phyloP scores from a whole-genome alignment of 2,113 vertebrate species.

The Stigmatopora argus region DNA sequence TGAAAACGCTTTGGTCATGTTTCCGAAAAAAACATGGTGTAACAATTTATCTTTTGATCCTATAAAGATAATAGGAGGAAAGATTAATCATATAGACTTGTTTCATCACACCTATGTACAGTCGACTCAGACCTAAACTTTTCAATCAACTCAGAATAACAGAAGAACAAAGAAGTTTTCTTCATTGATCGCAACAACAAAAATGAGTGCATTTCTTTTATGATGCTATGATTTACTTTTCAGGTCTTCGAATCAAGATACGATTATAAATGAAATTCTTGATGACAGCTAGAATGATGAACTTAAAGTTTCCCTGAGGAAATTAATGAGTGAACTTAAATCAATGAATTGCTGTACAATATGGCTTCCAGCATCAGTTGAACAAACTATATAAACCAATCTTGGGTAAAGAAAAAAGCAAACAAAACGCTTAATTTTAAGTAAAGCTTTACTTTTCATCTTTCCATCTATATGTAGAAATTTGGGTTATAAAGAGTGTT shows the following conservation, averaged over 20 bases:
- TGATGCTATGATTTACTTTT: background rate
- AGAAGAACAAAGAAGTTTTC: background rate
- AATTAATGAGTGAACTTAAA: slow-evolving; percentile 7
- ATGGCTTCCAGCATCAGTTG: background rate
- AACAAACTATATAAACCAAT: background rate
- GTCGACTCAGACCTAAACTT: background rate
- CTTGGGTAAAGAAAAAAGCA: background rate
- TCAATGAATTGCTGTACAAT: slow-evolving; percentile 29
- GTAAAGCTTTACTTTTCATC: slow-evolving; percentile 1
- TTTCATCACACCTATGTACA: background rate
- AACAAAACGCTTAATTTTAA: background rate
- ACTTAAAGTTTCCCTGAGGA: background rate
- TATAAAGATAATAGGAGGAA: slow-evolving; percentile 4
- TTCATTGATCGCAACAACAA: background rate
- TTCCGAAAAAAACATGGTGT: slow-evolving; percentile 30
- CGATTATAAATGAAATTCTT: background rate
- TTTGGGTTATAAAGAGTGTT: background rate
- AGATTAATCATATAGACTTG: background rate
- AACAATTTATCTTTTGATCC: slow-evolving; percentile 13
- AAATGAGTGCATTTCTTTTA: background rate
- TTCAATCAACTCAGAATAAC: background rate
- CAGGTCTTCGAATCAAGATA: background rate
- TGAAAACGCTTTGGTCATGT: slow-evolving; percentile 26
- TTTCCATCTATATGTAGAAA: background rate
- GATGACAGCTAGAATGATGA: background rate